Conservation (phyloP, 2,888 invertebrate genomes). For the Biston stratarius region DNA sequence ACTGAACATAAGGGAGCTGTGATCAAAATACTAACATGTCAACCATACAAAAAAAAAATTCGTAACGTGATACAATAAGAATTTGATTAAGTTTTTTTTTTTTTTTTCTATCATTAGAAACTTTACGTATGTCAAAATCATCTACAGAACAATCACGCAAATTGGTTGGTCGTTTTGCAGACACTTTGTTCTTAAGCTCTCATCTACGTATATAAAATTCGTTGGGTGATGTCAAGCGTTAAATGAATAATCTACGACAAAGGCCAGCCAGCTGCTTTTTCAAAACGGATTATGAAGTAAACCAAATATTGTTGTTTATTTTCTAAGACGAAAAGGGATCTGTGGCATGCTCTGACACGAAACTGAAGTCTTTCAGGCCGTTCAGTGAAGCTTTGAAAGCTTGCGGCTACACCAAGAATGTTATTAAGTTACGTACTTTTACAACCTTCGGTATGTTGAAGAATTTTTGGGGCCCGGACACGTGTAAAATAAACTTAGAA, state of each 20-base stretch:
- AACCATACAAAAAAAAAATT: too few species aligned
- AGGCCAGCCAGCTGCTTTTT: background rate
- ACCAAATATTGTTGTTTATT: slow-evolving; percentile 31
- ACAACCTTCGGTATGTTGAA: slow-evolving; percentile 54
- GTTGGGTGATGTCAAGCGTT: background rate
- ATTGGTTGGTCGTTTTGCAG: too few species aligned
- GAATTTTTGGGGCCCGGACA: slow-evolving; percentile 50
- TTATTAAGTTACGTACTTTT: slow-evolving; percentile 61
- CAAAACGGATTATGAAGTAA: background rate
- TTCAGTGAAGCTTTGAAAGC: slow-evolving; percentile 53
- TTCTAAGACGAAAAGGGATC: slow-evolving; percentile 45
- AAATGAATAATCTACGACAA: background rate
- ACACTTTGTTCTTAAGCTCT: too few species aligned
- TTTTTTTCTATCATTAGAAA: too few species aligned
- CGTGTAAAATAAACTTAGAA: slow-evolving; percentile 49
- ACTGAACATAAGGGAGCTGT: too few species aligned
- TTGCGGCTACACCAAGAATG: slow-evolving; percentile 54
- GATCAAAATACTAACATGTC: background rate
- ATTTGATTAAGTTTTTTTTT: too few species aligned
- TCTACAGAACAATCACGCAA: too few species aligned
- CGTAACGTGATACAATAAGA: too few species aligned
- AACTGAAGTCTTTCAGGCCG: slow-evolving; percentile 48
- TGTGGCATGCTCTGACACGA: slow-evolving; percentile 52
- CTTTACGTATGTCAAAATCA: too few species aligned
- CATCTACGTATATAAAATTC: too few species aligned